These are phyloP conservation scores for Heterodera filipjevi DNA, from an alignment of 2,888 invertebrate species.

Conservation along the genomic window DNA sequence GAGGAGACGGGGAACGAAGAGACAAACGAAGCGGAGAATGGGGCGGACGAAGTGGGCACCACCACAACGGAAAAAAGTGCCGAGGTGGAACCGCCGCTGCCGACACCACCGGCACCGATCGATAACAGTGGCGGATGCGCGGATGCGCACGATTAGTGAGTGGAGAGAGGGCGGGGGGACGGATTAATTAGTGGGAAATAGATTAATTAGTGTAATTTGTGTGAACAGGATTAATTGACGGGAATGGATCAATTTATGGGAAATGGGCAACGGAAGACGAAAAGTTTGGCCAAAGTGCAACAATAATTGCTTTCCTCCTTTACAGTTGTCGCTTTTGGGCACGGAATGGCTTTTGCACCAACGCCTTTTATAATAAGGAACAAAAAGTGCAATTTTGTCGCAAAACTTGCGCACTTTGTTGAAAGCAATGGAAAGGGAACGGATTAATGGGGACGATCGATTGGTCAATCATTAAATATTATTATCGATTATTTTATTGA, in stretches of 20 bases:
- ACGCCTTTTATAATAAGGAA: constrained; percentile 26
- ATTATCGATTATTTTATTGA: background rate
- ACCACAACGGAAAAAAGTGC: background rate
- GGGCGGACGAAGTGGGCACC: background rate
- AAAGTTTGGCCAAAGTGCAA: background rate
- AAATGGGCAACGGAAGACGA: too few species aligned
- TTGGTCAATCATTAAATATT: background rate
- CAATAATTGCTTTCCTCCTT: background rate
- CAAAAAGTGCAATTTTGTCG: constrained; percentile 16
- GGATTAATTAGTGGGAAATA: too few species aligned
- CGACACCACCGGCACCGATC: background rate
- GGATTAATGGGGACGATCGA: background rate
- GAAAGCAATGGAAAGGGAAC: background rate
- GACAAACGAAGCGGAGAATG: background rate
- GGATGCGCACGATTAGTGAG: background rate
- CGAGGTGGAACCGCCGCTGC: background rate
- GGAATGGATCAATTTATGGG: too few species aligned
- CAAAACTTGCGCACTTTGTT: constrained; percentile 32
- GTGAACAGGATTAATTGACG: too few species aligned
- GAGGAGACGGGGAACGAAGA: background rate
- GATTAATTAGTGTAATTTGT: too few species aligned
- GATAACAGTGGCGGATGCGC: background rate
- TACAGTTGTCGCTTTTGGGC: constrained; percentile 31
- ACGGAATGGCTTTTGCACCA: constrained; percentile 34
- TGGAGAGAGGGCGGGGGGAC: too few species aligned